phyloP scores from a whole-genome alignment of 2,797 vertebrate species.

The Lindbergichthys nudifrons region DNA sequence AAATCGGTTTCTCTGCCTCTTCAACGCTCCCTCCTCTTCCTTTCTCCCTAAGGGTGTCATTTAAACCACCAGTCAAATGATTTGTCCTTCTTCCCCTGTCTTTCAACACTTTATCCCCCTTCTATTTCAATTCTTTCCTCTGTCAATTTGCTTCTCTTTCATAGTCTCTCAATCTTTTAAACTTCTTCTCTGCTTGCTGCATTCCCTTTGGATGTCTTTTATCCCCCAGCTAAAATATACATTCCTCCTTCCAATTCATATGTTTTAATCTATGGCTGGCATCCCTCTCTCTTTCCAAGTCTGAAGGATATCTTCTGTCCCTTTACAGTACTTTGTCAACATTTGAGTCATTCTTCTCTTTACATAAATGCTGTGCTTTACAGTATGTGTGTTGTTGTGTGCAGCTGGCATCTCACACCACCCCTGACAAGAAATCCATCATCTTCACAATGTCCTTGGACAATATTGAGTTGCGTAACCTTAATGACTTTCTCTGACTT shows the following conservation, averaged over 20 bases:
- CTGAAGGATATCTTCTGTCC: constrained; percentile 28
- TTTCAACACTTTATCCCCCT: constrained; percentile 37
- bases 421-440: constrained; percentile 69
- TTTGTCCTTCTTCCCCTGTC: constrained; percentile 34
- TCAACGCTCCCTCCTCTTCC: background rate
- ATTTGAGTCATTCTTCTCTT: constrained; percentile 20
- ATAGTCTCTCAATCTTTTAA: constrained; percentile 46
- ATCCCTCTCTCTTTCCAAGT: background rate
- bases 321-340: constrained; percentile 16
- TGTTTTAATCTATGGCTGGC: constrained; percentile 31
- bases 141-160: constrained; percentile 41
- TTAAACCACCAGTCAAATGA: constrained; percentile 54
- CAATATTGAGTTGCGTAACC: constrained; percentile 72
- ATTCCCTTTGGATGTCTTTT: constrained; percentile 51
- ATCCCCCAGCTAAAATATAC: constrained; percentile 53
- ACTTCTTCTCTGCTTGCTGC: constrained; percentile 28
- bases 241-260: constrained; percentile 25
- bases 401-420: constrained; percentile 42
- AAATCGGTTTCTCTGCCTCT: constrained; percentile 25
- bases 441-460: constrained; percentile 68
- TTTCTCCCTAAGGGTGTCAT: constrained; percentile 41
- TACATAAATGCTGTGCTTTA: constrained; percentile 11
- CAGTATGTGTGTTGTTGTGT: constrained; percentile 2
- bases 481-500: constrained; percentile 52
- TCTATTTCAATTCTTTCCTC: constrained; percentile 29